Base-by-base conservation (phyloP, 2,888 invertebrate genomes). In the Rotaria magnacalcarata region DNA sequence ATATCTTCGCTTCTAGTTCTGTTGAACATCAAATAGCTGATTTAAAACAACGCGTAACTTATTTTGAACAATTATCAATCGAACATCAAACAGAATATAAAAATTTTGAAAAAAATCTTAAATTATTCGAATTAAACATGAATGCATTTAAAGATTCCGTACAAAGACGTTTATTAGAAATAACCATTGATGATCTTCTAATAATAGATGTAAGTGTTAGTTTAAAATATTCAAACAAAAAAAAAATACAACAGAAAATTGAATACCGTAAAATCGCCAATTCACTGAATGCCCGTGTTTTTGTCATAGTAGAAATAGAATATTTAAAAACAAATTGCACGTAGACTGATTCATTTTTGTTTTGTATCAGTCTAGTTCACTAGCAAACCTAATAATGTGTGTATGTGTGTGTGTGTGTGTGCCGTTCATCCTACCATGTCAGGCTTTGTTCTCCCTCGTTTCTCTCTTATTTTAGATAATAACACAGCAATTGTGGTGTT, bases 11-110 rank as follows among this genome's bases (percentile, higher is more conserved):
- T 19, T 21, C 21, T 47, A 80, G 80, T 47, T 80, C 80, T 2
- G 80, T 80, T 80, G 80, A 80, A 80, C 5, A 47, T 47, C 80
- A 80, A 43, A 80, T 80, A 43, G 80, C 11, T 47, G 80, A 80
- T n/a, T 24, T 80, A 5, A 43, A 80, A 47, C 80, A 80, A 80
- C 80, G 80, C 47, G 11, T 47, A 47, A 24, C 3, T 47, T 10
- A 47, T 10, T 47, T 47, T 14, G n/a, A 80, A n/a, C 3, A 43
- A 10, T 21, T 47, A 47, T 24, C 47, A 47, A 80, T 47, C 19
- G 47, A 80, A 47, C 21, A 80, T 47, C 80, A 80, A 80, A 80
- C n/a, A 19, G 34, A 47, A 80, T 80, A 47, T 16, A 47, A 80
- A 14, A 24, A 80, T 47, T 80, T 80, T 24, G 47, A 47, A 47